Evolutionary conservation across 2,113 vertebrate species (phyloP).

Genomic region (Toxotes chatareus): DNA sequence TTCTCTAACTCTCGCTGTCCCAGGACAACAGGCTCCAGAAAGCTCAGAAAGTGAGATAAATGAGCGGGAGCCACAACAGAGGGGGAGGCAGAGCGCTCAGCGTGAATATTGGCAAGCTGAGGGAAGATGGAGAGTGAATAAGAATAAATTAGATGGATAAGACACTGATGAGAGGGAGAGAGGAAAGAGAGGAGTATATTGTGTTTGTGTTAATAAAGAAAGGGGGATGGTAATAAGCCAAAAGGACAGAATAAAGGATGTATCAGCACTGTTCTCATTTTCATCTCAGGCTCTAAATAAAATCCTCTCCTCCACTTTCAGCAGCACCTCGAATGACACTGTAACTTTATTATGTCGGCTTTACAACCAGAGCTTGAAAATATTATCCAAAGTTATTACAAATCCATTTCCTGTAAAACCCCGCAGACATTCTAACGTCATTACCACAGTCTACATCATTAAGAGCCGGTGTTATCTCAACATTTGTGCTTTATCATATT

Average conservation of each 20-base stretch:
- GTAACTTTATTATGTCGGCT: conserved; percentile 50
- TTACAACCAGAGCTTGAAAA: conserved; percentile 36
- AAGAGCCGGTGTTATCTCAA: conserved; percentile 15
- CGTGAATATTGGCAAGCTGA: conserved; percentile 50
- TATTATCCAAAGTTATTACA: conserved; percentile 48
- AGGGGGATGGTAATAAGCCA: conserved; percentile 29
- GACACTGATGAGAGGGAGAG: conserved; percentile 40
- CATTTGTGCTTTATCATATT: not conserved
- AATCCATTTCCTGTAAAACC: conserved; percentile 34
- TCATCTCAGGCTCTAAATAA: conserved; percentile 23
- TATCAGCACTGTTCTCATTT: conserved; percentile 36
- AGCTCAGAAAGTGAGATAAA: conserved; percentile 63
- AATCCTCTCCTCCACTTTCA: conserved; percentile 11
- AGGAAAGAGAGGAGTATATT: conserved; percentile 2
- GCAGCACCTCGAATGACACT: conserved; percentile 3
- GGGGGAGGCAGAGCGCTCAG: conserved; percentile 1
- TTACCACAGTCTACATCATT: conserved; percentile 36
- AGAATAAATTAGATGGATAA: conserved; percentile 54
- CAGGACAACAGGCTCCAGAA: conserved; percentile 43
- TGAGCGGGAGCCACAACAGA: conserved; percentile 58
- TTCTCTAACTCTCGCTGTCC: conserved; percentile 40
- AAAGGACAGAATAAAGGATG: conserved; percentile 41
- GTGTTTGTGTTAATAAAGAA: conserved; percentile 43
- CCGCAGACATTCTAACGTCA: conserved; percentile 37
- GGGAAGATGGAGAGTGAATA: conserved; percentile 35